phyloP scores from a whole-genome alignment of 2,888 invertebrate genomes.

The Priocnemis perturbator region DNA sequence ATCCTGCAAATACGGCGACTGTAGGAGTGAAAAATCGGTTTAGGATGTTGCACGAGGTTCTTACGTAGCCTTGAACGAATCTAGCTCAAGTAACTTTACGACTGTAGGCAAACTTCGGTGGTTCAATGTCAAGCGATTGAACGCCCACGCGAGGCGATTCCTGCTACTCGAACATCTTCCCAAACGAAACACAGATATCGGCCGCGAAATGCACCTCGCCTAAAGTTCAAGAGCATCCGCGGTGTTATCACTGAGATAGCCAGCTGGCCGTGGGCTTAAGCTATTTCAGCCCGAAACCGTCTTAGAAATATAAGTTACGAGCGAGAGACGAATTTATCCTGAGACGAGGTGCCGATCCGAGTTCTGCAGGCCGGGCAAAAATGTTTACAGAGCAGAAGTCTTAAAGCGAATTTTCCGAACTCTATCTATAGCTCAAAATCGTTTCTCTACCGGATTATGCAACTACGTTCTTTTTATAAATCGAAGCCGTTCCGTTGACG shows the following conservation, averaged over 20 bases:
- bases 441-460: slow-evolving; percentile 6
- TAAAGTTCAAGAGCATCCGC: slow-evolving; percentile 52
- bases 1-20: no score
- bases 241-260: slow-evolving; percentile 36
- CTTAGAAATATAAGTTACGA: slow-evolving; percentile 48
- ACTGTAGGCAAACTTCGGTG: no score
- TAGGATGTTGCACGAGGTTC: no score
- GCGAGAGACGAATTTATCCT: slow-evolving; percentile 53
- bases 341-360: slow-evolving; percentile 36
- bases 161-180: background rate
- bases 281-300: slow-evolving; percentile 46
- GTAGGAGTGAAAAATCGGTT: no score
- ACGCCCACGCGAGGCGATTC: background rate
- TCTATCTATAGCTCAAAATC: slow-evolving; percentile 13
- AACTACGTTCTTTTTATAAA: no score
- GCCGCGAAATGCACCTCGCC: background rate
- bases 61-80: no score
- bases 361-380: slow-evolving; percentile 36
- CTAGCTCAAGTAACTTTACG: no score
- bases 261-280: slow-evolving; percentile 41
- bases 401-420: slow-evolving; percentile 26
- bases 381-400: slow-evolving; percentile 47
- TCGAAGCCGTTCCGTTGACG: no score
- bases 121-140: no score
- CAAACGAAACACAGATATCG: background rate